Conservation (phyloP, 2,797 vertebrate species). For the Erpetoichthys calabaricus region DNA sequence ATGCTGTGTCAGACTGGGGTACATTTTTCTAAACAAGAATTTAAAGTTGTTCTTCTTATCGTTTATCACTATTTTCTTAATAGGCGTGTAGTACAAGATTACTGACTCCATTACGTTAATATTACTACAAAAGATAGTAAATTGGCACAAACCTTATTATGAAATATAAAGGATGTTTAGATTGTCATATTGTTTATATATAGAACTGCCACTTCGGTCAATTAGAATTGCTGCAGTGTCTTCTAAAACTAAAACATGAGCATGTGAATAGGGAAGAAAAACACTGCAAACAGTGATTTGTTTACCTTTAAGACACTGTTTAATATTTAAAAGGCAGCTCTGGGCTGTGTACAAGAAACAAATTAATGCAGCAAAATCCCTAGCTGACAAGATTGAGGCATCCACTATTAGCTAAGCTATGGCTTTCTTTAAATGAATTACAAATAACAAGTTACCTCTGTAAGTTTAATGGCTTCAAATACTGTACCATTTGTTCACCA, state of each 20-base stretch:
- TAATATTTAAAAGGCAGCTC: conserved; percentile 30
- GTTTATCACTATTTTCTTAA: no score
- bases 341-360: conserved; percentile 20
- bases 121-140: no score
- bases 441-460: no score
- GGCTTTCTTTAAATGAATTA: not conserved
- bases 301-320: conserved; percentile 7
- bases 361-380: conserved; percentile 22
- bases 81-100: no score
- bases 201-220: not conserved
- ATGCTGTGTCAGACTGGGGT: no score
- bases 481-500: no score
- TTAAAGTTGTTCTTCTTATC: no score
- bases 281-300: conserved; percentile 2
- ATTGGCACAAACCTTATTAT: no score
- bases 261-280: not conserved
- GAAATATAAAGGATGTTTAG: no score
- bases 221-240: conserved; percentile 1
- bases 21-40: no score
- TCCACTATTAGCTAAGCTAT: conserved; percentile 9
- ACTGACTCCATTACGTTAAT: no score
- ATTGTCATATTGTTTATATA: not conserved
- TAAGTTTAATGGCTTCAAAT: no score
- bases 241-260: not conserved
- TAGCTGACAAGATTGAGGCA: conserved; percentile 23